Evolutionary conservation across 2,113 vertebrate species (phyloP).

Genomic region (Trichechus manatus): DNA sequence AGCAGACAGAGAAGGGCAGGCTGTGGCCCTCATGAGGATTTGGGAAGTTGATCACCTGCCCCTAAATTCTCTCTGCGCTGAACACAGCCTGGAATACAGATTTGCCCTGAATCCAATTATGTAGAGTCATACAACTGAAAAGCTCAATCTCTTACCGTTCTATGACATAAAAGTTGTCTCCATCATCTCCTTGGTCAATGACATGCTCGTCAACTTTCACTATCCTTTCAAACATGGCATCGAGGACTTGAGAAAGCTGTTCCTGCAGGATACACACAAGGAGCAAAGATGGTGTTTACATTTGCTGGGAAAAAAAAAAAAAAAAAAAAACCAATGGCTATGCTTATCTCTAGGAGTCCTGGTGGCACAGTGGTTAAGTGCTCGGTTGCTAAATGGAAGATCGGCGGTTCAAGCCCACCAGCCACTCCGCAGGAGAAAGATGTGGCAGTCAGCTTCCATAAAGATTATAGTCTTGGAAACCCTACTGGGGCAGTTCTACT

Average conservation of each 20-base stretch:
- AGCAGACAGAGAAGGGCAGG: not conserved
- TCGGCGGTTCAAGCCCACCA: not conserved
- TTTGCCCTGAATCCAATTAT: not conserved
- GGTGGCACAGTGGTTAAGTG: not conserved
- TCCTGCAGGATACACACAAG: conserved; percentile 89
- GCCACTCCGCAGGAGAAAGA: not conserved
- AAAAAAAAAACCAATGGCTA: not conserved
- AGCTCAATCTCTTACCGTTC: conserved; percentile 91
- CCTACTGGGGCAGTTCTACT: no score
- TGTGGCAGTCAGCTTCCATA: not conserved
- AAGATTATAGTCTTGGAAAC: no score
- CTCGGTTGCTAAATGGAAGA: not conserved
- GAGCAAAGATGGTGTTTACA: conserved; percentile 15
- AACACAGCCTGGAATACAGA: not conserved
- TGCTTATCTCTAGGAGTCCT: not conserved
- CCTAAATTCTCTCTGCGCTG: not conserved
- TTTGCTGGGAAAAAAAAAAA: not conserved
- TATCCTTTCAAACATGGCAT: conserved; percentile 98
- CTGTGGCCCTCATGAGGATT: not conserved
- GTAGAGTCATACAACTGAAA: not conserved
- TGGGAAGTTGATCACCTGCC: not conserved
- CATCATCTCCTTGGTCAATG: conserved; percentile 98
- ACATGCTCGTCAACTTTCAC: conserved; percentile 96
- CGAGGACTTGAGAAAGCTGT: conserved; percentile 97
- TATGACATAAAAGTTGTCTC: conserved; percentile 99